Percentiles rank a stretch among this genome's conserved stretches.
These are phyloP conservation scores for Platorchestia sp. DNA, from an alignment of 1,140 invertebrate species.

Conservation along the genomic window DNA sequence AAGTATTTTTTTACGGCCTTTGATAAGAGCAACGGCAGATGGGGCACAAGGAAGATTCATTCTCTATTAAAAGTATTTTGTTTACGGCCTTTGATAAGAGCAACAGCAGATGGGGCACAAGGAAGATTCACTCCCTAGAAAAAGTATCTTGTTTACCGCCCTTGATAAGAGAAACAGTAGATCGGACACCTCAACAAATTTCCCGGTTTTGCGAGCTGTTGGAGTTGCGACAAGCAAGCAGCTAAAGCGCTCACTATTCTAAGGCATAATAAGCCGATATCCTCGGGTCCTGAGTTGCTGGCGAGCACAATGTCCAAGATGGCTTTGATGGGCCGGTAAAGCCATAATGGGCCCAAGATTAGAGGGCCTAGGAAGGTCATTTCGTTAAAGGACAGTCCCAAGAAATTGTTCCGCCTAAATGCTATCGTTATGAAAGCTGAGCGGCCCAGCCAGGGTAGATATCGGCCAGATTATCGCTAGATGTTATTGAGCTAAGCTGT, in stretches of 20 bases:
- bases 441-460: neutral
- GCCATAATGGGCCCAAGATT: neutral
- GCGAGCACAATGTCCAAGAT: neutral
- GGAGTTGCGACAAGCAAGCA: neutral
- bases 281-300: neutral
- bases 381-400: neutral
- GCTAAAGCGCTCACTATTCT: neutral
- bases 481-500: too few species aligned
- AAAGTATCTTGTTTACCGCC: neutral
- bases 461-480: neutral
- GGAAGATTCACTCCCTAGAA: neutral
- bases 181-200: neutral
- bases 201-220: neutral
- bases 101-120: too few species aligned
- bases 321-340: neutral
- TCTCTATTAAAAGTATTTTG: too few species aligned
- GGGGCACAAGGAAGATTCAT: too few species aligned
- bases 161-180: neutral
- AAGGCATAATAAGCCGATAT: neutral
- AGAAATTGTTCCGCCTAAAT: neutral
- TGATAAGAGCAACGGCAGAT: too few species aligned
- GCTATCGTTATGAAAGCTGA: neutral
- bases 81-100: too few species aligned
- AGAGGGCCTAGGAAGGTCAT: neutral
- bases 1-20: too few species aligned